Evolutionary conservation across 2,113 vertebrate species (phyloP).

Genomic region (Pseudorectes ferrugineus): DNA sequence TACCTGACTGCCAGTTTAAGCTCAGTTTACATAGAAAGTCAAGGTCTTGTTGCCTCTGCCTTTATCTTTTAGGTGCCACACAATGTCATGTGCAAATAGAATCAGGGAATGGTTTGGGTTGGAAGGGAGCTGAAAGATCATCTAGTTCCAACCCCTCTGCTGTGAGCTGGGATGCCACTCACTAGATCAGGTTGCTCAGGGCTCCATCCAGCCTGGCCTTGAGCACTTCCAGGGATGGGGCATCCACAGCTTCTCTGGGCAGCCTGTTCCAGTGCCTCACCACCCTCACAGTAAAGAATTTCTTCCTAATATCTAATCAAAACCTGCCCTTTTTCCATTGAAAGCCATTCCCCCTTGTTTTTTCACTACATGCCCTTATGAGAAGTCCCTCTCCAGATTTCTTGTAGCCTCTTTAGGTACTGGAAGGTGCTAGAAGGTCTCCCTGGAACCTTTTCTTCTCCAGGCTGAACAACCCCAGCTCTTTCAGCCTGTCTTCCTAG

Average conservation of each 20-base stretch:
- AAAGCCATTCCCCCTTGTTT: background rate
- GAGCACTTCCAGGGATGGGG: background rate
- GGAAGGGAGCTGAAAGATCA: background rate
- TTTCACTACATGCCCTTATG: background rate
- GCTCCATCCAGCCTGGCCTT: background rate
- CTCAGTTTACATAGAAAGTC: background rate
- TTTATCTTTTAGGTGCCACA: background rate
- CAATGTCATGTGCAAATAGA: background rate
- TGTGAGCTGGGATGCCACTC: background rate
- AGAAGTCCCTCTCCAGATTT: background rate
- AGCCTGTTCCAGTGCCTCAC: background rate
- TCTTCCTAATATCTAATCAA: background rate
- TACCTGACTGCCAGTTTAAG: background rate
- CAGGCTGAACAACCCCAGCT: rapidly evolving
- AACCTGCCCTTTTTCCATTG: background rate
- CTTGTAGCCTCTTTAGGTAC: background rate
- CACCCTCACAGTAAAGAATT: background rate
- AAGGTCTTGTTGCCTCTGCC: background rate
- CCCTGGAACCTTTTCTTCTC: background rate
- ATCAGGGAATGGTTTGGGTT: background rate
- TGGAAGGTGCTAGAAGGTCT: background rate
- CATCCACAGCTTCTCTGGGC: background rate
- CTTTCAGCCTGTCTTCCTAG: background rate
- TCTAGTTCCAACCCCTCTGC: background rate
- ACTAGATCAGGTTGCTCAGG: background rate